Evolutionary conservation across 37 sponge, comb jelly and placozoan species (phyloP), one percentile per base, ranked within the genome.

Genomic region (Diacarnus erythraeanus): DNA sequence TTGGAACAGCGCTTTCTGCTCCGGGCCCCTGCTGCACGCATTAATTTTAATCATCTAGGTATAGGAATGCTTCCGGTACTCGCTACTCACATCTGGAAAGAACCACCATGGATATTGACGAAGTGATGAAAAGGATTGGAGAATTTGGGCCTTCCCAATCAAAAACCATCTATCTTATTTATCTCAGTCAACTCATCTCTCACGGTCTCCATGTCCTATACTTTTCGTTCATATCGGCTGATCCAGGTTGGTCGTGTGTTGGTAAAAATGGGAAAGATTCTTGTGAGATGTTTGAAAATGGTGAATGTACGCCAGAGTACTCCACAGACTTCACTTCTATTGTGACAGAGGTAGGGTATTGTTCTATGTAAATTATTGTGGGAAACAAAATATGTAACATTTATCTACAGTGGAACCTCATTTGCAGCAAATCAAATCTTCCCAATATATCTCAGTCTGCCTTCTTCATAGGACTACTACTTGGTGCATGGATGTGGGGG

Each of bases 101-200:
- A n/a, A n/a, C n/a, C n/a, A n/a, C n/a, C n/a, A 86, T 88, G 83
- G 83, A 88, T 47, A 31, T 88, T 0, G 88, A 88, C 57, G 78
- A 72, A 22, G 78, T 76, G 29, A 76, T 88, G 34, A 27, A 60
- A n/a, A 39, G 72, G 27, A 76, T 76, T 20, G 88, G 88, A 51
- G 66, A 82, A 41, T 81, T 88, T 77, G 88, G 88, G 3, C 40
- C 60, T 9, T 59, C 27, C 25, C 88, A 88, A 43, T 77, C 77
- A 66, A 69, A 65, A n/a, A 40, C 82, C 20, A 59, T 64, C 51
- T 68, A 59, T 25, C 4, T 81, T 12, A 9, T 77, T 1, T 25
- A 29, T 59, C 25, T 78, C 2, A 20, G 27, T n/a, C 43, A 59
- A 38, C 29, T 54, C 1, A 12, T 67, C 10, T 59, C 22, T 22